Evolutionary conservation across 2,797 vertebrate species (phyloP), one percentile per base, ranked within the genome.

Genomic region (Remorina albescens): DNA sequence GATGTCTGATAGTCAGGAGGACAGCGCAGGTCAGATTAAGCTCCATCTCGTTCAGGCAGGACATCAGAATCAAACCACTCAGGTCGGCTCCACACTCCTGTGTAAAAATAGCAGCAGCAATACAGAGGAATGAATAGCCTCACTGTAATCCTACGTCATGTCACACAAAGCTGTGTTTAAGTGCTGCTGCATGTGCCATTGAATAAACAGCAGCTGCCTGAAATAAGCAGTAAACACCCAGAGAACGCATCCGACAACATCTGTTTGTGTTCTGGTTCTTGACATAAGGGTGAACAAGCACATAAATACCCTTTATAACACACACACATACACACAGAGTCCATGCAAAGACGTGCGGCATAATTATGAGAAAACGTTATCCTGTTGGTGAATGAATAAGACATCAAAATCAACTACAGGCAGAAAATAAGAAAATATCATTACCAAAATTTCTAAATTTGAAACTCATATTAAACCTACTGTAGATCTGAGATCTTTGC

Each of bases 51-150:
- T 41, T 76, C 34, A 36, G 51, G 46, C 76, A 76, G 86, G 81
- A 89, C 88, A 87, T 89, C 73, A 67, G 81, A 74, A 81, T 86
- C 74, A 87, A 85, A 63, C 51, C 13, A 39, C 58, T 72, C 59
- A 60, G 79, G 69, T 81, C 76, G 26, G 30, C 32, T 66, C 74
- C 50, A 41, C 54, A 30, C 46, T 73, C 34, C 6, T 56, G 71
- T 28, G 32, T 86, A 91, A 90, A 93, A 91, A 92, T 92, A 92
- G 81, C 86, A 49, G 23, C n/a, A n/a, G n/a, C n/a, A n/a, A n/a
- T n/a, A n/a, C 79, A 74, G 67, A 80, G 68, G 74, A 81, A 84
- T 75, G 74, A 87, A 86, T 41, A 68, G 77, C 81, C 68, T 49
- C 11, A 15, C 44, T 39, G 32, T 83, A 78, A 81, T 78, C 75